These are phyloP conservation scores for Perodicticus potto DNA, from an alignment of 2,797 vertebrate species.

Conservation along the genomic window DNA sequence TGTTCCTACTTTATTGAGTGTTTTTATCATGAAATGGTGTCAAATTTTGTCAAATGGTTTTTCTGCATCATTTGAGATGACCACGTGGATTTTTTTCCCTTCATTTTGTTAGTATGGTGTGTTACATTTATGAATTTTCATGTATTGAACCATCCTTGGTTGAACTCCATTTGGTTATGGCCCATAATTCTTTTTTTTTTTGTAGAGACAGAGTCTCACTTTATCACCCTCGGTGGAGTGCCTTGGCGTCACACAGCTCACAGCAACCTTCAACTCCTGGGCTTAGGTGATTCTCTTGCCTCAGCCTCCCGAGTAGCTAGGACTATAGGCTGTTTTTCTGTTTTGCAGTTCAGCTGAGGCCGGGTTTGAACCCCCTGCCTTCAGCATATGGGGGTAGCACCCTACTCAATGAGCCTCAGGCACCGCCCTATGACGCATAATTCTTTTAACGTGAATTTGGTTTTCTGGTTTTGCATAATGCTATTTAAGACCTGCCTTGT, in stretches of 20 bases:
- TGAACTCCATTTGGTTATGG: not conserved
- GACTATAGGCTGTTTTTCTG: no score
- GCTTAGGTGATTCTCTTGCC: no score
- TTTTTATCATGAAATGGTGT: not conserved
- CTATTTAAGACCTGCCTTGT: not conserved
- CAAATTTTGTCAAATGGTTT: not conserved
- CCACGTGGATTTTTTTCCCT: not conserved
- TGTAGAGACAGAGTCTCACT: no score
- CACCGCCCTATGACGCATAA: not conserved
- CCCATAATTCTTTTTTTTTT: not conserved
- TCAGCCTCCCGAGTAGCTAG: no score
- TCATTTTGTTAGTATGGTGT: not conserved
- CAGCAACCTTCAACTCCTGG: no score
- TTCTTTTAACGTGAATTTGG: not conserved
- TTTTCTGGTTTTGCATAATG: not conserved
- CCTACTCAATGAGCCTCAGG: no score
- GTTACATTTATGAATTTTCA: not conserved
- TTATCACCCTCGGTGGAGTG: no score
- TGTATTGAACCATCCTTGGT: not conserved
- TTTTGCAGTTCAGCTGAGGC: no score
- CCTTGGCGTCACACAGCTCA: no score
- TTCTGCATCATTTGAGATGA: not conserved
- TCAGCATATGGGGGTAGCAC: no score
- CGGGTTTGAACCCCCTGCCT: no score
- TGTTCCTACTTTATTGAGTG: not conserved